A percentile compares a stretch with the other conserved stretches of the same genome.
phyloP scores from a whole-genome alignment of 2,797 vertebrate genomes.

The Nasua narica region DNA sequence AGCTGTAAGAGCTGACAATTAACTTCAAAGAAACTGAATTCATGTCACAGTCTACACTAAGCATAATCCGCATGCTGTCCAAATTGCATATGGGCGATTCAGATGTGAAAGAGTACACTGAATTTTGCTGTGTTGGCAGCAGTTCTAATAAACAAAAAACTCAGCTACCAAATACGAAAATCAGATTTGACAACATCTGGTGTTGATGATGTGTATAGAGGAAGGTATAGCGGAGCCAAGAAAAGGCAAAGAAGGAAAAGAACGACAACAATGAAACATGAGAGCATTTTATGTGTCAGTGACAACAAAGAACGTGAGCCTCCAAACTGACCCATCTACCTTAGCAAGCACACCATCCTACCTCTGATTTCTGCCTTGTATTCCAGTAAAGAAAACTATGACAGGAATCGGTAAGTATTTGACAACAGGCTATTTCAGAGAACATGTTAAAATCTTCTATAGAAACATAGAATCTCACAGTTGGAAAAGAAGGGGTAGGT shows the following conservation, averaged over 20 bases:
- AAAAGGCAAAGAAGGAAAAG: neutral
- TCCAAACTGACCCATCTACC: neutral
- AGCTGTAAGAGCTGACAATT: conserved; percentile 54
- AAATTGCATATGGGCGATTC: conserved; percentile 34
- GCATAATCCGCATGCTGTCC: neutral
- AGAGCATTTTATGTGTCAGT: fast-evolving
- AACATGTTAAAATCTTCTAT: neutral
- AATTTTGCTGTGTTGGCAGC: conserved; percentile 42
- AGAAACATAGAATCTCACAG: neutral
- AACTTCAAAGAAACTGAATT: conserved; percentile 57
- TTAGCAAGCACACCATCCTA: neutral
- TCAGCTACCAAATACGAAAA: conserved; percentile 37
- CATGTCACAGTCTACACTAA: conserved; percentile 2
- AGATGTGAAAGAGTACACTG: conserved; percentile 10
- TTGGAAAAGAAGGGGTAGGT: neutral
- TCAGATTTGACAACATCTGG: conserved; percentile 34
- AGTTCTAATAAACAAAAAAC: conserved; percentile 42
- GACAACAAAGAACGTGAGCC: neutral
- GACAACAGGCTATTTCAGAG: neutral
- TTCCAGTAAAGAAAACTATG: neutral
- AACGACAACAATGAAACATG: neutral
- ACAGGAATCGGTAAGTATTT: neutral
- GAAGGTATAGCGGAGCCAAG: neutral
- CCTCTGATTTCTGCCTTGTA: neutral
- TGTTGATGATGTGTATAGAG: neutral